phyloP scores from a whole-genome alignment of 2,113 vertebrate genomes.

The Thryonomys swinderianus region DNA sequence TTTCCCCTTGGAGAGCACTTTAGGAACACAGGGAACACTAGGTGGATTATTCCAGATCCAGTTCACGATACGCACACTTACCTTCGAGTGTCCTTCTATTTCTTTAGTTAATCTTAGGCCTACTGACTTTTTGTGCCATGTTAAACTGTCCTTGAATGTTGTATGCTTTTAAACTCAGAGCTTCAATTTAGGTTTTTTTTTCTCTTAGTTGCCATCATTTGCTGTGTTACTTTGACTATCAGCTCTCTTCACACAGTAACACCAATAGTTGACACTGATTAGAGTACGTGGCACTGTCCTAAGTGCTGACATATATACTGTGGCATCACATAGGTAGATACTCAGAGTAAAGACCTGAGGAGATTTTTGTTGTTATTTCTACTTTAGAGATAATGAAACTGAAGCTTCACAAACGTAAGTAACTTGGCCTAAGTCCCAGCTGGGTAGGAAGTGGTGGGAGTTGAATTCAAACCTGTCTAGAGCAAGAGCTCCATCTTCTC shows the following conservation, averaged over 20 bases:
- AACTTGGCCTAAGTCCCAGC: not conserved
- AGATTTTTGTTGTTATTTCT: not conserved
- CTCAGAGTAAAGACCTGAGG: not conserved
- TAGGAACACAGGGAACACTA: not conserved
- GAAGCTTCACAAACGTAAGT: not conserved
- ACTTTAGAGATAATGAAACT: not conserved
- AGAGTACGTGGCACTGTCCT: too few relatives aligned
- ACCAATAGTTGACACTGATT: not conserved
- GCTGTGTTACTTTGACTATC: not conserved
- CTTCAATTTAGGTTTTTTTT: not conserved
- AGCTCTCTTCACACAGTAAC: not conserved
- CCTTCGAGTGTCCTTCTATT: not conserved
- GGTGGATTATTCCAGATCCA: not conserved
- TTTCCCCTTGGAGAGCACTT: not conserved
- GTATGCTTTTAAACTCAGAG: not conserved
- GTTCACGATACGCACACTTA: not conserved
- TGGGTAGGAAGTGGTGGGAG: not conserved
- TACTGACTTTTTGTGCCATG: not conserved
- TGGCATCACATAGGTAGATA: not conserved
- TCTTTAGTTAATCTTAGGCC: not conserved
- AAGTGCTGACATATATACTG: not conserved
- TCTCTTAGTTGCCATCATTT: not conserved
- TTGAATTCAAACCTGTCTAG: not conserved
- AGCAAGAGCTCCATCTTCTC: not conserved
- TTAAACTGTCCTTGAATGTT: not conserved